phyloP scores from a whole-genome alignment of 2,113 vertebrate species.

The Dermatemys mawii region DNA sequence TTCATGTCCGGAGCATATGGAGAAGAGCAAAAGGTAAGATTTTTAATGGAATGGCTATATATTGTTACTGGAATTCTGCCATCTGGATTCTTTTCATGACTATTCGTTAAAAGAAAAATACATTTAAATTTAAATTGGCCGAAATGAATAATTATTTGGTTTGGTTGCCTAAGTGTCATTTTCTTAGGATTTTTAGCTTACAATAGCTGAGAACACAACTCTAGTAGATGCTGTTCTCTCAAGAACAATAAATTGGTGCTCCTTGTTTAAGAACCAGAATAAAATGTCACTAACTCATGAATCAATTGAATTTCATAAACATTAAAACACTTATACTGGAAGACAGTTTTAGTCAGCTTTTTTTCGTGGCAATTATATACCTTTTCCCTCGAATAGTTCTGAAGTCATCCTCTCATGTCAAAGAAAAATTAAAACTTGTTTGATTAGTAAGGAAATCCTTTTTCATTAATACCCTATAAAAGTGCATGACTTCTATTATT shows the following conservation, averaged over 20 bases:
- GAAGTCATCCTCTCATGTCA: background rate
- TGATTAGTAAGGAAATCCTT: background rate
- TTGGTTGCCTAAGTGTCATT: background rate
- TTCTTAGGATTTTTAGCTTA: background rate
- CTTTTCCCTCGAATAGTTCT: background rate
- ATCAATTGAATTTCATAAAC: background rate
- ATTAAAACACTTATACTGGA: background rate
- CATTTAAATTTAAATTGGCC: background rate
- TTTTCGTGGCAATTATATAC: background rate
- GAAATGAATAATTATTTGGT: background rate
- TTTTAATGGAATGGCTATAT: background rate
- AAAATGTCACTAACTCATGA: background rate
- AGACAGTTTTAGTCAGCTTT: fast-evolving
- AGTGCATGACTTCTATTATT: background rate
- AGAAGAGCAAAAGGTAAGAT: background rate
- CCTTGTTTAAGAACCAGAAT: background rate
- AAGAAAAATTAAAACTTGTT: background rate
- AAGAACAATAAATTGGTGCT: background rate
- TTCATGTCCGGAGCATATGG: slow-evolving; percentile 32
- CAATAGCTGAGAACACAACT: background rate
- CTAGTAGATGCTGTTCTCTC: background rate
- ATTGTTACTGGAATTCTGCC: background rate
- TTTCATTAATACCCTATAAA: background rate
- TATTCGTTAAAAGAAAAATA: background rate
- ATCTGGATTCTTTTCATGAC: background rate